Percentiles rank a stretch among this genome's conserved stretches.
These are phyloP conservation scores for Rhabditoides inermis DNA, from an alignment of 2,888 invertebrate species.

Conservation along the genomic window DNA sequence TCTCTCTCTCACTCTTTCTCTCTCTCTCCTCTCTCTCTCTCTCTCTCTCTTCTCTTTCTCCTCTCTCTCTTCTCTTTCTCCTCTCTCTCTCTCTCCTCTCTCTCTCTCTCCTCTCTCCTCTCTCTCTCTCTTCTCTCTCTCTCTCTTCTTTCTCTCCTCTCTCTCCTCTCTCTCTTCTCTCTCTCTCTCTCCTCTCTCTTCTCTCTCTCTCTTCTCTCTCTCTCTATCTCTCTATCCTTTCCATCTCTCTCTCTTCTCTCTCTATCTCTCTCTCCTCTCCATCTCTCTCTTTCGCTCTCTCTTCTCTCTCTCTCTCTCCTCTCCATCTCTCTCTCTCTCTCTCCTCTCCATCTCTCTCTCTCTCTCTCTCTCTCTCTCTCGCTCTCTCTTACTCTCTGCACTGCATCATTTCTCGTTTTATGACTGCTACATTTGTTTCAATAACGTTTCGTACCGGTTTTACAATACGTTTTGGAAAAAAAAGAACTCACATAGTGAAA, in stretches of 20 bases:
- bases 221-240: neutral
- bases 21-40: neutral
- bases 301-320: neutral
- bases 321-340: neutral
- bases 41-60: neutral
- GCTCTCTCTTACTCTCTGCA: too few species aligned
- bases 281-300: neutral
- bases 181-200: neutral
- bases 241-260: neutral
- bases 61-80: neutral
- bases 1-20: neutral
- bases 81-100: neutral
- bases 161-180: neutral
- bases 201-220: neutral
- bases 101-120: neutral
- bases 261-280: neutral
- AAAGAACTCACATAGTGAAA: conserved; percentile 43
- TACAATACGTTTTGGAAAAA: too few species aligned
- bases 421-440: too few species aligned
- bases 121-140: neutral
- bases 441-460: too few species aligned
- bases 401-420: too few species aligned
- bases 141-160: neutral
- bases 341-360: too few species aligned
- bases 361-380: neutral